Evolutionary conservation across 2,888 invertebrate species (phyloP).

Genomic region (Bugulina stolonifera): DNA sequence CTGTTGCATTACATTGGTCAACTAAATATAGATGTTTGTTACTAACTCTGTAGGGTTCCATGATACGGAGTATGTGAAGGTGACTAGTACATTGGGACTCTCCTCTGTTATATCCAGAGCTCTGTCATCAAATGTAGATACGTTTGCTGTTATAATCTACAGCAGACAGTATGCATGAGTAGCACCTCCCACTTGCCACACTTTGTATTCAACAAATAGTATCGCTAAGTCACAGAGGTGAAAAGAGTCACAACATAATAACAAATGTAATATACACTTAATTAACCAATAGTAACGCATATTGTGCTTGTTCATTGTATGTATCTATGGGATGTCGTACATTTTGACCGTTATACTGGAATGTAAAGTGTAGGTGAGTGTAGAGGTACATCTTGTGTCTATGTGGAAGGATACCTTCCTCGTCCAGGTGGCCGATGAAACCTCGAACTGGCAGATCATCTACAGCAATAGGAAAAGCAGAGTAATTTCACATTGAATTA

Average conservation of each 20-base stretch:
- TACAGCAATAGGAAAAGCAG: too few species aligned
- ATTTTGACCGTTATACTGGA: constrained; percentile 55
- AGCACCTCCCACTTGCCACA: too few species aligned
- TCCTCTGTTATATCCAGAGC: constrained; percentile 28
- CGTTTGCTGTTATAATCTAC: constrained; percentile 55
- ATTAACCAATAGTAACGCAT: too few species aligned
- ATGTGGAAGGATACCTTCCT: constrained; percentile 56
- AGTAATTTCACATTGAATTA: too few species aligned
- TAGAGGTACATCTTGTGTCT: constrained; percentile 55
- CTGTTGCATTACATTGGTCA: too few species aligned
- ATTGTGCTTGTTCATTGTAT: too few species aligned
- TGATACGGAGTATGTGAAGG: constrained; percentile 56
- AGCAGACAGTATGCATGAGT: too few species aligned
- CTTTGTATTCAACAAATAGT: too few species aligned
- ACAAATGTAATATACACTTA: too few species aligned
- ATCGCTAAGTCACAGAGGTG: too few species aligned
- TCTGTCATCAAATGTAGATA: constrained; percentile 41
- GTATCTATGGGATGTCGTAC: constrained; percentile 43
- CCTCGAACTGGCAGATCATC: constrained; percentile 57
- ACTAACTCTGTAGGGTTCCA: constrained; percentile 54
- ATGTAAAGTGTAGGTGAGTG: constrained; percentile 55
- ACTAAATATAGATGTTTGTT: too few species aligned
- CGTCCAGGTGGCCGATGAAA: constrained; percentile 56
- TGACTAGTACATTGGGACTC: constrained; percentile 46
- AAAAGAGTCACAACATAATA: too few species aligned